phyloP scores from a whole-genome alignment of 2,113 vertebrate genomes.

The Albula glossodonta region DNA sequence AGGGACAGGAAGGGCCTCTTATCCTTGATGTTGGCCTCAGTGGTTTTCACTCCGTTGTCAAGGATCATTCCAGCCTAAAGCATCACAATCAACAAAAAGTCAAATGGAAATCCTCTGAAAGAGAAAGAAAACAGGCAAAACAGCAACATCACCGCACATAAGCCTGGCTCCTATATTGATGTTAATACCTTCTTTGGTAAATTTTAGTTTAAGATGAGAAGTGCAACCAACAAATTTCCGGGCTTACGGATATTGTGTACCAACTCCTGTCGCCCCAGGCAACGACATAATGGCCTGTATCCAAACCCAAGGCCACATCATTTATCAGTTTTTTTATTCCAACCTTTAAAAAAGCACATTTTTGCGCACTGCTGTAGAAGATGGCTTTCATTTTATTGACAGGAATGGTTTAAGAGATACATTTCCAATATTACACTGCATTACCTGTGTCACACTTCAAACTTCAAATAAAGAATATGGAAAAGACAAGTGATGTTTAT shows the following conservation, averaged over 20 bases:
- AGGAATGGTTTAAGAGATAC: conserved; percentile 42
- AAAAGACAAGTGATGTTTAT: too few relatives aligned
- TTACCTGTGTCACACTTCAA: not conserved
- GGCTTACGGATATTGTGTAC: not conserved
- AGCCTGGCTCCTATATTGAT: conserved; percentile 1
- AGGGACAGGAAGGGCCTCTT: conserved; percentile 92
- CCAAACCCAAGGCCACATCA: conserved; percentile 8
- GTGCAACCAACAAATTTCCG: conserved; percentile 1
- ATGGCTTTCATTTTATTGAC: conserved; percentile 25
- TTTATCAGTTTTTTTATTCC: conserved; percentile 1
- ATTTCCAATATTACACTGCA: conserved; percentile 47
- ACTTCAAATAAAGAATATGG: not conserved
- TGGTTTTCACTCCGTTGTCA: conserved; percentile 95
- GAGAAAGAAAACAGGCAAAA: not conserved
- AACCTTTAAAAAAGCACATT: not conserved
- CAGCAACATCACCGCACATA: not conserved
- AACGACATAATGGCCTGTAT: conserved; percentile 21
- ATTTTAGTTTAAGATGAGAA: not conserved
- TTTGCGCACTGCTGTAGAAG: not conserved
- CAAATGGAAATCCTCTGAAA: not conserved
- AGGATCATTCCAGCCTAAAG: conserved; percentile 96
- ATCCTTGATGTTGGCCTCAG: conserved; percentile 86
- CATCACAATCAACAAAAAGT: conserved; percentile 10
- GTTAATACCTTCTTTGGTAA: not conserved
- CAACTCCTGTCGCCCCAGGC: conserved; percentile 10